Conservation (phyloP, 23 tunicate species). For the Aplidium turbinatum region DNA sequence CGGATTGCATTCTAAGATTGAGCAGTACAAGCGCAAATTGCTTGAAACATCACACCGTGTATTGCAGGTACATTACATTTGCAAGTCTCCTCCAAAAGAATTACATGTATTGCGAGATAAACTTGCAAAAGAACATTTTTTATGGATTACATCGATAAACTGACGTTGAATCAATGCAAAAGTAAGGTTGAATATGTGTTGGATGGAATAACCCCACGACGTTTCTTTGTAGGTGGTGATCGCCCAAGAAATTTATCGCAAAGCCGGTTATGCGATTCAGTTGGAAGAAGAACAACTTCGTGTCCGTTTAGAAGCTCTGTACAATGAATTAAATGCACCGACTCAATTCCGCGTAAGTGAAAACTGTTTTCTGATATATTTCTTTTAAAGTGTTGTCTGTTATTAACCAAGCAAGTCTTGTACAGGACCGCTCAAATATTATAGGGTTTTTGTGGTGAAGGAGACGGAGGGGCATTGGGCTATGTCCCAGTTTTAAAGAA, state of each 20-base stretch:
- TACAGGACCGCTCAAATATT: no score
- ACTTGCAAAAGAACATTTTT: no score
- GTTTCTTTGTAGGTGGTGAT: slow-evolving; percentile 68
- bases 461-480: no score
- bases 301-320: slow-evolving; percentile 74
- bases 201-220: neutral
- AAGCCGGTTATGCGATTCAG: slow-evolving; percentile 97
- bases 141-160: neutral
- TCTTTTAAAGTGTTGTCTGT: no score
- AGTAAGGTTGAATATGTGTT: neutral
- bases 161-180: neutral
- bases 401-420: no score
- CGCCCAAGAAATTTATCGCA: slow-evolving; percentile 81
- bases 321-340: slow-evolving; percentile 79
- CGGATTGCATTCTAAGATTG: slow-evolving; percentile 74
- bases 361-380: no score
- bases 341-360: slow-evolving; percentile 77
- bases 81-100: no score
- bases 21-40: slow-evolving; percentile 79
- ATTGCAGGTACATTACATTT: slow-evolving; percentile 55
- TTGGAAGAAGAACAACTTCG: slow-evolving; percentile 91
- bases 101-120: no score
- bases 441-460: no score
- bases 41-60: slow-evolving; percentile 84
- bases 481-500: no score